Evolutionary conservation across 1,140 invertebrate genomes (phyloP), one percentile per base, ranked within the genome.

Genomic region (Ceratina australensis): DNA sequence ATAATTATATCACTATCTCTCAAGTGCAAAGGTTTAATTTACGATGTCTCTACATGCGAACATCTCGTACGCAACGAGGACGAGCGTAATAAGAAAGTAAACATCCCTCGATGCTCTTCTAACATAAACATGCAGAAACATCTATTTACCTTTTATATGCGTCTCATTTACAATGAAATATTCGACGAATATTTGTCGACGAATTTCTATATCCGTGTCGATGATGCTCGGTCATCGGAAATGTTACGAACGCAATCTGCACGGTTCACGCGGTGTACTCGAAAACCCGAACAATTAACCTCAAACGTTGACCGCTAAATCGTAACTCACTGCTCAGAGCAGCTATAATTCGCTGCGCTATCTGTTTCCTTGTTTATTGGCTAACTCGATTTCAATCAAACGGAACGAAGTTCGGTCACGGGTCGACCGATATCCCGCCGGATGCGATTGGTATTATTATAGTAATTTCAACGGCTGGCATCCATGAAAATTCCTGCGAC

Each of bases 231-330:
- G 10, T 18, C 8, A n/a, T 61, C 20, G 61, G 33, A 47, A 76
- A 68, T 56, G 24, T 59, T 68, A 47, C 54, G 26, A 76, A 60
- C 73, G 66, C 65, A 59, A 76, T 76, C 68, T 69, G 73, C 47
- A 76, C 66, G 42, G 63, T 60, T 42, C 52, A 42, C 24, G 52
- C 66, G 47, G 57, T 56, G 42, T 20, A 65, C 24, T 60, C 61
- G 66, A 49, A 42, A 42, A 42, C 33, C 33, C 33, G 56, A 69
- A 77, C 66, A 54, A 77, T 77, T 77, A 72, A 77, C 67, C 75
- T 56, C 47, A 54, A 63, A 77, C 50, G 49, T 47, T 77, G 26
- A 54, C 66, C 47, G 56, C 66, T 5, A 28, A n/a, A 76, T 69
- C 73, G 73, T 50, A 61, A 54, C 47, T 68, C 42, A 28, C 73